These are phyloP conservation scores for Apis laboriosa DNA, from an alignment of 1,140 invertebrate species.

Conservation along the genomic window DNA sequence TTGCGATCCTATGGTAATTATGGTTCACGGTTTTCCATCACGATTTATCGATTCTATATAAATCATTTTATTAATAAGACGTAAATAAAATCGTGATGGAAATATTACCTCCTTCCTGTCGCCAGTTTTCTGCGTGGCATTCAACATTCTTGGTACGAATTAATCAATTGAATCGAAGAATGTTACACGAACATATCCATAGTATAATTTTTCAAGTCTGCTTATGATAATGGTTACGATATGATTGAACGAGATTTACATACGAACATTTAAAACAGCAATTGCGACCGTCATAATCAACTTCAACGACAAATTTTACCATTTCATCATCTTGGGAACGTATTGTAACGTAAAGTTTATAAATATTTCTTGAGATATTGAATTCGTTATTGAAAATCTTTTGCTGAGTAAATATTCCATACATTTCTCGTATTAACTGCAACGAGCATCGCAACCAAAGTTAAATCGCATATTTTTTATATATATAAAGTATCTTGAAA, in stretches of 20 bases:
- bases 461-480: background rate
- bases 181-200: background rate
- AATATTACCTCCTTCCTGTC: conserved; percentile 4
- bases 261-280: conserved; percentile 10
- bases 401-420: background rate
- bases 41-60: background rate
- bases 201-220: background rate
- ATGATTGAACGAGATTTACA: conserved; percentile 6
- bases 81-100: background rate
- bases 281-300: conserved; percentile 1
- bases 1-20: conserved; percentile 2
- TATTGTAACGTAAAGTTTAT: background rate
- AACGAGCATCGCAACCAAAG: background rate
- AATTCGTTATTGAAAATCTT: conserved; percentile 31
- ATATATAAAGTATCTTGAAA: background rate
- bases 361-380: background rate
- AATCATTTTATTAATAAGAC: background rate
- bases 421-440: conserved; percentile 32
- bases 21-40: background rate
- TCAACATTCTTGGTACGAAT: background rate
- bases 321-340: background rate
- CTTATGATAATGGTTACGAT: background rate
- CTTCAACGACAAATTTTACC: background rate
- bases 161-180: background rate
- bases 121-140: background rate